Evolutionary conservation across 2,797 vertebrate species (phyloP).

Genomic region (Gymnocypris eckloni): DNA sequence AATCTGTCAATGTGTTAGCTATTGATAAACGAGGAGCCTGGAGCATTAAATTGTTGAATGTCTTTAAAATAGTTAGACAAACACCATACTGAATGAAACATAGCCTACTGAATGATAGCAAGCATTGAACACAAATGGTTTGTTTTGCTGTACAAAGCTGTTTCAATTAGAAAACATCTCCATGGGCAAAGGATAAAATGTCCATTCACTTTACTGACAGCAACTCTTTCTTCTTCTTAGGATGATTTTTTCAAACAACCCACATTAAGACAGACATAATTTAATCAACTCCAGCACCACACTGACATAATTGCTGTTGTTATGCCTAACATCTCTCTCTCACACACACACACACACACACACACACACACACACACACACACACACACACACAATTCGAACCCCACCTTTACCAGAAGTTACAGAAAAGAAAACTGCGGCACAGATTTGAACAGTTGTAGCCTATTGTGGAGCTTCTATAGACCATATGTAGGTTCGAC

Average conservation of each 20-base stretch:
- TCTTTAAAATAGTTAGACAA: background rate
- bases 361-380: background rate
- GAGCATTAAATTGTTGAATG: background rate
- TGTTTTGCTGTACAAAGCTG: constrained; percentile 2
- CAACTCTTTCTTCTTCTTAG: background rate
- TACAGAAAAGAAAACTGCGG: background rate
- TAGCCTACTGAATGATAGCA: background rate
- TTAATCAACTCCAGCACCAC: constrained; percentile 2
- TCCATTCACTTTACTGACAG: constrained; percentile 20
- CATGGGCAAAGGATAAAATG: background rate
- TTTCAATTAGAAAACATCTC: constrained; percentile 34
- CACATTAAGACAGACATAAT: constrained; percentile 16
- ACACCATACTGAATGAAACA: background rate
- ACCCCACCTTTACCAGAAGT: background rate
- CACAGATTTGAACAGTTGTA: background rate
- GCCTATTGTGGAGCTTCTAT: background rate
- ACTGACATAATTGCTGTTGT: constrained; percentile 20
- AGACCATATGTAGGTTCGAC: background rate
- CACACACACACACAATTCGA: background rate
- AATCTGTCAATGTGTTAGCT: constrained; percentile 11
- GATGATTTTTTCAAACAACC: constrained; percentile 5
- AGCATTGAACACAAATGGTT: background rate
- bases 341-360: no score
- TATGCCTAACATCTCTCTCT: background rate
- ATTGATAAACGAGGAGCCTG: background rate